phyloP scores from a whole-genome alignment of 2,888 invertebrate species.

The Agrilus biguttatus region DNA sequence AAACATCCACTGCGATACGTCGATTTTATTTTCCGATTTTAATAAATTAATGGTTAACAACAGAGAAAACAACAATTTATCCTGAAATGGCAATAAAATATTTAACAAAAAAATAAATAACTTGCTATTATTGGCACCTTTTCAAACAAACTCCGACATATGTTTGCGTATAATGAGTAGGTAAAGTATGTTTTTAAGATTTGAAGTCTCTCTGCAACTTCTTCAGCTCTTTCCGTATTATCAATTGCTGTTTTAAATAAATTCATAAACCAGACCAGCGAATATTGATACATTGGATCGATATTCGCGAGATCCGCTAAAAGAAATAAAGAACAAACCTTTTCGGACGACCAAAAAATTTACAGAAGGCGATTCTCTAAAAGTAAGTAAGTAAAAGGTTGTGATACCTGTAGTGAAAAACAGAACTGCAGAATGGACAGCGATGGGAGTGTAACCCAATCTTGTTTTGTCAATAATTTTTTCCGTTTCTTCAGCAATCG shows the following conservation, averaged over 20 bases:
- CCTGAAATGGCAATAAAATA: conserved; percentile 33
- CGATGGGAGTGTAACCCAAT: conserved; percentile 78
- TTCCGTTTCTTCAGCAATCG: conserved; percentile 78
- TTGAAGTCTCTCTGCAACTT: conserved; percentile 54
- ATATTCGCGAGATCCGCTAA: conserved; percentile 74
- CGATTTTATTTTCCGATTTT: conserved; percentile 43
- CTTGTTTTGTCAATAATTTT: conserved; percentile 77
- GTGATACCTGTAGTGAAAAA: conserved; percentile 74
- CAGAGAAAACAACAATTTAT: conserved; percentile 80
- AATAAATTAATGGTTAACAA: conserved; percentile 57
- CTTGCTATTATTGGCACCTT: conserved; percentile 38
- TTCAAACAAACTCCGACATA: conserved; percentile 87
- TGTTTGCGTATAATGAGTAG: conserved; percentile 77
- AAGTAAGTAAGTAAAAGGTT: conserved; percentile 1
- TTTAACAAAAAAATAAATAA: background rate
- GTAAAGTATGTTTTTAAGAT: conserved; percentile 74
- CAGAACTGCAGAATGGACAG: conserved; percentile 74
- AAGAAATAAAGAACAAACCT: conserved; percentile 13
- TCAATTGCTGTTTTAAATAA: conserved; percentile 77
- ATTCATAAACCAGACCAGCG: conserved; percentile 85
- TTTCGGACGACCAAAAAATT: background rate
- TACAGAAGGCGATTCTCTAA: background rate
- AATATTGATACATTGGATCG: conserved; percentile 97
- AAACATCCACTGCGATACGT: conserved; percentile 65
- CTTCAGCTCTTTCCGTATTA: conserved; percentile 72